Evolutionary conservation across 92 coral and sea anemone species (phyloP), one percentile per base, ranked within the genome.

Genomic region (Zoanthus solanderi): DNA sequence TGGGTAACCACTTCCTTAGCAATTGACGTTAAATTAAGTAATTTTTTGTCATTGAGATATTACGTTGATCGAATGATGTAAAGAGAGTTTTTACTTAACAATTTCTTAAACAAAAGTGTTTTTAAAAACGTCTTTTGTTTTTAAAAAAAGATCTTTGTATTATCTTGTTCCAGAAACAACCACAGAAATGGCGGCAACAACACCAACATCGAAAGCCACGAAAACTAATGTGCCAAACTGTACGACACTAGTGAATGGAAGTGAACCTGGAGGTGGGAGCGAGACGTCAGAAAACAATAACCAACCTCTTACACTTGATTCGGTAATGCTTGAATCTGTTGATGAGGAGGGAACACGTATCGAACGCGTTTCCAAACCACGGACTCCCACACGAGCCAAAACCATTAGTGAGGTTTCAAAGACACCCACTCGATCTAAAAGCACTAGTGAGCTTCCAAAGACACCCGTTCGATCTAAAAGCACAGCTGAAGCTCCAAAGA

Each of bases 141-240:
- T 50, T 50, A 2, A 50, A 50, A 50, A 50, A 50, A 37, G 42
- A 7, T 11, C 11, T 50, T 47, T 50, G 6, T 37, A 37, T 37
- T 37, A 63, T 63, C 69, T n/a, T 34, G 6, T 30, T 69, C 44
- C 72, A 78, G 73, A 63, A 6, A 58, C 60, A 30, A 50, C 44
- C 9, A 29, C 7, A 15, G 66, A 7, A 46, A 81, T 81, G 85
- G 85, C 85, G 14, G 45, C 85, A 23, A 66, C 28, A 66, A 68
- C 75, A 66, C 82, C 66, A 30, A 53, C 2, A 8, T 77, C 29
- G 2, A 77, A 31, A 3, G 29, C 9, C 30, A 30, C 23, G 29
- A 81, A 31, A 57, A 29, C 46, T 37, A 67, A 31, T 23, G 5
- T 48, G 28, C 85, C 65, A 0, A 71, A 47, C 6, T 60, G 50